Evolutionary conservation across 1,140 invertebrate species (phyloP).

Genomic region (Cephus cinctus): DNA sequence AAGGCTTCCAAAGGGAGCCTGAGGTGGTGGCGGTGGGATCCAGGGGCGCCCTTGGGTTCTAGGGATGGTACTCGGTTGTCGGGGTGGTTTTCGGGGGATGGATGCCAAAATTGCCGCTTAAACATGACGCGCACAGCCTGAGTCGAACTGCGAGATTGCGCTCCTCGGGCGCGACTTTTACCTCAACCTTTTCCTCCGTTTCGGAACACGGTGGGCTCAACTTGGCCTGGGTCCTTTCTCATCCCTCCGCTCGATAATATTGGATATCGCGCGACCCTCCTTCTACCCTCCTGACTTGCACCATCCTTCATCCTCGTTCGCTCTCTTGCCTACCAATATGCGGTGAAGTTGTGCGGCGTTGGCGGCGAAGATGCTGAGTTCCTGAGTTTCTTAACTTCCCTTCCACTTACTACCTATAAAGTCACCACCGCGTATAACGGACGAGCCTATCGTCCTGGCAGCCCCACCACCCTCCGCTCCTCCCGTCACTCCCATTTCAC

Average conservation of each 20-base stretch:
- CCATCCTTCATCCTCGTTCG: background rate
- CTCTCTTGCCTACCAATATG: background rate
- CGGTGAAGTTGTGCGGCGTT: background rate
- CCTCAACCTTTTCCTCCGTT: background rate
- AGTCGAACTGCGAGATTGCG: conserved; percentile 14
- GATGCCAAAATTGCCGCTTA: conserved; percentile 5
- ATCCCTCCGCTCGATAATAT: background rate
- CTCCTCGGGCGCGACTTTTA: conserved; percentile 4
- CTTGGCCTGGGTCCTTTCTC: background rate
- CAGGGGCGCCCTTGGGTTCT: background rate
- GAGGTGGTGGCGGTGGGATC: background rate
- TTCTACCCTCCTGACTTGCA: too few species aligned
- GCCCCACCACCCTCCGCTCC: background rate
- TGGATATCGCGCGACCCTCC: background rate
- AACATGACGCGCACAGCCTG: conserved; percentile 8
- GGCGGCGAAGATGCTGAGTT: background rate
- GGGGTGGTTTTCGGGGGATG: background rate
- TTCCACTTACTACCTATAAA: background rate
- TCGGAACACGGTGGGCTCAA: background rate
- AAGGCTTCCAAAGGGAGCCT: background rate
- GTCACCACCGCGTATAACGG: background rate
- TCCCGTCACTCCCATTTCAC: background rate
- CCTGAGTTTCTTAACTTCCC: background rate
- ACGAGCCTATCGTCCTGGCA: too few species aligned
- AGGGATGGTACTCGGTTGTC: background rate